phyloP scores from a whole-genome alignment of 1,140 invertebrate genomes.

The Panulirus ornatus region DNA sequence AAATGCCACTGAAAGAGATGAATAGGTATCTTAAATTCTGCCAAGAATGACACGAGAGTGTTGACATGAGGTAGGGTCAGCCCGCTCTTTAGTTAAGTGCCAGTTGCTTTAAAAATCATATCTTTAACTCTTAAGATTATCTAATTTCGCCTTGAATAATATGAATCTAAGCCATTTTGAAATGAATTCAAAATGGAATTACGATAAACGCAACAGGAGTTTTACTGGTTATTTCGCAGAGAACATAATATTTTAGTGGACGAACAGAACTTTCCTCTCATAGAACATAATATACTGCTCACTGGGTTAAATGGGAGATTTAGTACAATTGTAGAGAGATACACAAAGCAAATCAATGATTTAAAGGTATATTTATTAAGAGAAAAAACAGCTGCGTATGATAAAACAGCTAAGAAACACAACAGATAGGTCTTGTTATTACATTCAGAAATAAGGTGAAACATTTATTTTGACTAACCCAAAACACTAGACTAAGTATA shows the following conservation, averaged over 20 bases:
- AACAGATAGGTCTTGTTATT: too few relatives aligned
- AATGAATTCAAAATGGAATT: background rate
- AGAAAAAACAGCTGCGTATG: too few relatives aligned
- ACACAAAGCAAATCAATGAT: too few relatives aligned
- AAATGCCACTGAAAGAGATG: constrained; percentile 38
- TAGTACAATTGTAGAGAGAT: too few relatives aligned
- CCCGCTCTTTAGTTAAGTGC: constrained; percentile 48
- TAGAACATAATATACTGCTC: too few relatives aligned
- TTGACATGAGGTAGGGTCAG: constrained; percentile 48
- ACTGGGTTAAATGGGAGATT: too few relatives aligned
- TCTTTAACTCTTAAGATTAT: background rate
- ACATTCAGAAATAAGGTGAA: too few relatives aligned
- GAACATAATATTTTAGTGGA: background rate
- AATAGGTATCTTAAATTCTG: background rate
- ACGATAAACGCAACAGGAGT: background rate
- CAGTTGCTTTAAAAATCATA: background rate
- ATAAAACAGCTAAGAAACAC: too few relatives aligned
- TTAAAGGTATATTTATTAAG: too few relatives aligned
- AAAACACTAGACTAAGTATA: background rate
- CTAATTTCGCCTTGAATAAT: background rate
- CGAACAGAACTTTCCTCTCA: background rate
- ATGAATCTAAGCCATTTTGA: background rate
- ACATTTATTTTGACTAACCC: too few relatives aligned
- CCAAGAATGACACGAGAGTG: background rate
- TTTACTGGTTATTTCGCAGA: background rate